Base-by-base conservation (phyloP, 2,888 invertebrate genomes). In the Spilosoma lubricipeda region DNA sequence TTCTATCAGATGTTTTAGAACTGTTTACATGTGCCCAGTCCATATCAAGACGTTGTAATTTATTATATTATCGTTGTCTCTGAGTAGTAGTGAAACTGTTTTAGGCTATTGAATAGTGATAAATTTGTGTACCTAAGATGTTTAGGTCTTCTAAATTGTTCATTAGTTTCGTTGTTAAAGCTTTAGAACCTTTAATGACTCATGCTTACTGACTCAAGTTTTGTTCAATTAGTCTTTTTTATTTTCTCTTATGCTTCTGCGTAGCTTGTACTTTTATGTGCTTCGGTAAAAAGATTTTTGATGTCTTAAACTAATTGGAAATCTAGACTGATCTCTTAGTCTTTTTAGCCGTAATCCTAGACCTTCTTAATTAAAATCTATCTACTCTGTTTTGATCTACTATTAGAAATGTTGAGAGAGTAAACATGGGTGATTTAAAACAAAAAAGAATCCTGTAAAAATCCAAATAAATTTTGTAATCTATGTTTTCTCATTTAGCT, bases 21-120 rank as follows among this genome's bases (percentile, higher is more conserved):
- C 87, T 88, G 83, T 93, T 90, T 92, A 92, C 89, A 90, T 90
- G 87, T 91, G 86, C 86, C 83, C 86, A 89, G 84, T 87, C 90
- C 93, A 93, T 94, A 94, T 93, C 93, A 91, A 87, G 80, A 83
- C 84, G 84, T 84, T 30, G 76, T 77, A 71, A n/a, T 85, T 65
- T 77, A 78, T 82, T 72, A 85, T 77, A 78, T 82, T 72, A 85
- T 84, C 77, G 80, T 79, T 81, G 80, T 78, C 76, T 81, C 81
- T n/a, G n/a, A 87, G 81, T 83, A 79, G 85, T 83, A 86, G 81
- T 88, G 82, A 79, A 84, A 85, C 75, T 85, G 82, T 89, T 82
- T 81, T 89, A 87, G 85, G 77, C 76, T 87, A 86, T 86, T 84
- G 86, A 85, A 85, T 85, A 78, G 85, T 87, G 82, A 85, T 86